Evolutionary conservation across 2,113 vertebrate species (phyloP).

Genomic region (Columba janthina): DNA sequence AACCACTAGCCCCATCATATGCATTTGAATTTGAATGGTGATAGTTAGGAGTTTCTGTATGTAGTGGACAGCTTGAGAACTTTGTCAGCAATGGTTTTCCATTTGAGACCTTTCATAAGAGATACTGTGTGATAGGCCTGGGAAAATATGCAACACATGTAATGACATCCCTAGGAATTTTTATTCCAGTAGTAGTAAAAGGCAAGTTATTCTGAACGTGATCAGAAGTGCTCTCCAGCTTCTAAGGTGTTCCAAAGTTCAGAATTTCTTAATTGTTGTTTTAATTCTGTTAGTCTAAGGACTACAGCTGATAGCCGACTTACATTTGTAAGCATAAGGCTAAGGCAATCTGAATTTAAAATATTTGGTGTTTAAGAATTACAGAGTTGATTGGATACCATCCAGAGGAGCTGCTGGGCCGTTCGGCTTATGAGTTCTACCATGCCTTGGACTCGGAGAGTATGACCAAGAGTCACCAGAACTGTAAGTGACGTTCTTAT

Average conservation of each 20-base stretch:
- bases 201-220: not conserved
- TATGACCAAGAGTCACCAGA: slow-evolving; percentile 90
- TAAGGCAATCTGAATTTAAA: not conserved
- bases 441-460: slow-evolving; percentile 86
- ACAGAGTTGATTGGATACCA: slow-evolving; percentile 87
- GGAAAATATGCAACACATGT: not conserved
- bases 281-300: not conserved
- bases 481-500: slow-evolving; percentile 77
- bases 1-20: not conserved
- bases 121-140: not conserved
- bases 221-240: not conserved
- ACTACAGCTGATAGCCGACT: not conserved
- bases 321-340: not conserved
- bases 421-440: slow-evolving; percentile 91
- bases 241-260: not conserved
- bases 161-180: not conserved
- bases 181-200: not conserved
- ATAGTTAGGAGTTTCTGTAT: not conserved
- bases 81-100: not conserved
- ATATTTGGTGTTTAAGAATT: slow-evolving; percentile 75
- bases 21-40: not conserved
- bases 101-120: not conserved
- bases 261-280: not conserved
- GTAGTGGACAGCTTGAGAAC: not conserved
- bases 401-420: slow-evolving; percentile 88